These are phyloP conservation scores for Olivierus martensii DNA, from an alignment of 1,140 invertebrate genomes.

Conservation along the genomic window DNA sequence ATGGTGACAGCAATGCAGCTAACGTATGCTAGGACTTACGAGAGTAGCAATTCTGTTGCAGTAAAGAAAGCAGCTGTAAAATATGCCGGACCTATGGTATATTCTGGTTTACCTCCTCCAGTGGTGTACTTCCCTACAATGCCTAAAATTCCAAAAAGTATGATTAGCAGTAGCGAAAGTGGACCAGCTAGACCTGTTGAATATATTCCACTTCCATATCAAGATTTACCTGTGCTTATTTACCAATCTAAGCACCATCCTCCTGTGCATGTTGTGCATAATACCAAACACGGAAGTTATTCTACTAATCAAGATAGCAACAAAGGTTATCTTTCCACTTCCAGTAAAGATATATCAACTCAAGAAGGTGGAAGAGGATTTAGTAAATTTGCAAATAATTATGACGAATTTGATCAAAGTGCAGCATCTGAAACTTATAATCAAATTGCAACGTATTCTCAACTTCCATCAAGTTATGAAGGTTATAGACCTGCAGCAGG, in stretches of 20 bases:
- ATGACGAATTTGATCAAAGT: no score
- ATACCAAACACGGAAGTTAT: not conserved
- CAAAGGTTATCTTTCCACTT: no score
- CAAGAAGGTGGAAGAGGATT: no score
- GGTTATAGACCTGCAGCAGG: no score
- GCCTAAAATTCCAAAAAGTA: constrained; percentile 14
- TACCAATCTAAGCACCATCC: constrained; percentile 28
- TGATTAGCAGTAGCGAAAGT: not conserved
- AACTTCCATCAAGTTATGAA: no score
- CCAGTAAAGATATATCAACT: no score
- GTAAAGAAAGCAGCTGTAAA: constrained; percentile 20
- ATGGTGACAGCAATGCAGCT: not conserved
- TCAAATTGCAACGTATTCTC: no score
- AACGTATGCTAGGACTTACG: not conserved
- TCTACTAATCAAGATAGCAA: no score
- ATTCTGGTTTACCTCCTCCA: constrained; percentile 32
- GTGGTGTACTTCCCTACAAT: constrained; percentile 32
- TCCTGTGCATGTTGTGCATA: constrained; percentile 13
- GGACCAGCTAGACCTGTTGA: constrained; percentile 25
- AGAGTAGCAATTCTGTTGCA: not conserved
- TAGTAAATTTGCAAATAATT: no score
- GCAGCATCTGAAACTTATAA: no score
- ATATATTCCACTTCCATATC: constrained; percentile 33
- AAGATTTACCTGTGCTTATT: constrained; percentile 32
- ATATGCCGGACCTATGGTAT: constrained; percentile 34